Evolutionary conservation across 2,113 vertebrate genomes (phyloP), one percentile per base, ranked within the genome.

Genomic region (Tragulus kanchil): DNA sequence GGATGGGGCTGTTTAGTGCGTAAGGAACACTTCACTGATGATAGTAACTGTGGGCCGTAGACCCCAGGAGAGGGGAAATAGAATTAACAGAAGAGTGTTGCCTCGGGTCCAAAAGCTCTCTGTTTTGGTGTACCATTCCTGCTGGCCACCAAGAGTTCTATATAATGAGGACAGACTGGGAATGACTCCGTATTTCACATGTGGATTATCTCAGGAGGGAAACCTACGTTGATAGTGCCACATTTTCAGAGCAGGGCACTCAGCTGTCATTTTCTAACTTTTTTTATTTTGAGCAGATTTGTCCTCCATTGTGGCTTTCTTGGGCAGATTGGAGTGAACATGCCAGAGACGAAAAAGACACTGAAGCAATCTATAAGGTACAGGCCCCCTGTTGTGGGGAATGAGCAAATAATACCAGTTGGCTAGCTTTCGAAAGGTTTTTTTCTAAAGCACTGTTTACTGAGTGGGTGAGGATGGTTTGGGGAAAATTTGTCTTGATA

Each of bases 341-440:
- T 42, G 95, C 96, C 9, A 98, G 98, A 93, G 98, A 96, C 95
- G 97, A 98, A 3, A 98, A 99, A 45, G 98, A 99, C 83, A 99
- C 99, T 0, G 99, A 99, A 87, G 97, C 98, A 19, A 73, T 99
- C 58, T 99, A 99, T 97, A 98, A 99, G 99, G 99, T 99, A 98
- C 3, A 28, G 50, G 56, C 25, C 17, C 9, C 6, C 0, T 25
- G 21, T 78, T 50, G 3, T 50, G 23, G 69, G 64, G 64, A 73
- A 16, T 69, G 52, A 50, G 15, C 65, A 69, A 11, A 11, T 31
- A 58, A 59, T 14, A 31, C n/a, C 28, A 12, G 10, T 48, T 85
- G 71, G 17, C 21, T 69, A 73, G 48, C 48, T 93, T 90, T 52
- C 54, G 25, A 42, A n/a, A 54, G 48, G 2, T 48, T 87, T 17